Base-by-base conservation (phyloP, 2,888 invertebrate genomes). In the Archaeoteleia sp. region DNA sequence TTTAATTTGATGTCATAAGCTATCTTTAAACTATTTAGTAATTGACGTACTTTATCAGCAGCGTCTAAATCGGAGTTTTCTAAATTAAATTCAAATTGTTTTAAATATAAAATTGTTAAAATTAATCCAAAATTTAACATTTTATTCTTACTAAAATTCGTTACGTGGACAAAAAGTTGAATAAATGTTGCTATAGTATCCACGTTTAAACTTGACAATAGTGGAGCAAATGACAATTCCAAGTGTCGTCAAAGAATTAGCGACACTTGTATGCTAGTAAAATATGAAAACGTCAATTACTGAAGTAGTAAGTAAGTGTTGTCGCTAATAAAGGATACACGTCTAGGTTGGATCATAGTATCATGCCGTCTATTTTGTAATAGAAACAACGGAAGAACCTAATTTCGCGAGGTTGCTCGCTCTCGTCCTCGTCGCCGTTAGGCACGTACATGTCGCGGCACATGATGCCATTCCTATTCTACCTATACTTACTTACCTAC, bases 311-410 rank as follows among this genome's bases (percentile, higher is more conserved):
- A 57, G 62, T 53, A 65, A 65, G 61, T 69, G 69, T 69, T 69
- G 69, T 61, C 61, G 51, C 20, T 57, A 55, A 61, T 54, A 69
- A 69, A 65, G 62, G 54, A 68, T 57, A 53, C 69, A 65, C 65
- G 30, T 13, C 55, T 61, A 65, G 53, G 61, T 65, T 57, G 61
- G 55, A 65, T 81, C 78, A 78, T 77, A 79, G 82, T 83, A 82
- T 82, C 82, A 77, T 74, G 79, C 77, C 82, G 78, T 83, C 82
- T 83, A 85, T 85, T 84, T 85, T 82, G 83, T 85, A 85, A 85
- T 85, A 84, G 85, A 84, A 84, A 83, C 83, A 83, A 83, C 84
- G 84, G 84, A 83, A 83, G 83, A 82, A 77, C 82, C 82, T 80
- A 84, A 84, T 84, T 84, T 78, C 78, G 78, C 79, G 79, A 78